A percentile compares a stretch with the other conserved stretches of the same genome.
Evolutionary conservation across 35 echinoderm and acorn worm genomes (phyloP).

Genomic region (Heliocidaris tuberculata): DNA sequence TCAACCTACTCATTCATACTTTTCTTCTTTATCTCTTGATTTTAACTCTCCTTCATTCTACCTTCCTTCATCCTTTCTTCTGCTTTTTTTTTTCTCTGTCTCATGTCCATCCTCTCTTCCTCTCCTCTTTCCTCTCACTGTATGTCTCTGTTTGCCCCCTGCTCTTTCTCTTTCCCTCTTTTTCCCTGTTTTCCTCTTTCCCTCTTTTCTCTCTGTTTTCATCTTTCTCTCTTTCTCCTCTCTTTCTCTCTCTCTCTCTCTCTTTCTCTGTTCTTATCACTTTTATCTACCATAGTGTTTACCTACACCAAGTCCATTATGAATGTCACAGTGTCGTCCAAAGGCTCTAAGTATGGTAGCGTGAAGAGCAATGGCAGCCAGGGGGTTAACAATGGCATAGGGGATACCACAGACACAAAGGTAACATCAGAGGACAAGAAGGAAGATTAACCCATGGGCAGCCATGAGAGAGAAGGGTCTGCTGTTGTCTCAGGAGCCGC

Average conservation of each 20-base stretch:
- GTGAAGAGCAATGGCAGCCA: not conserved
- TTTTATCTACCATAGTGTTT: not conserved
- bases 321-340: conserved; percentile 23
- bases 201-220: not conserved
- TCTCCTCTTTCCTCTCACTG: too few relatives aligned
- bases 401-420: not conserved
- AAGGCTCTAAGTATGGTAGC: conserved; percentile 28
- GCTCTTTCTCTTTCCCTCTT: too few relatives aligned
- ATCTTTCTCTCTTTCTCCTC: not conserved
- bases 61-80: too few relatives aligned
- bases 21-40: too few relatives aligned
- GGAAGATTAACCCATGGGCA: not conserved
- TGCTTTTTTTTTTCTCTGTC: too few relatives aligned
- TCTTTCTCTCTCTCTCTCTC: not conserved
- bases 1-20: too few relatives aligned
- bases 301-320: conserved; percentile 28
- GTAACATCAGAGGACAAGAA: not conserved
- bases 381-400: not conserved
- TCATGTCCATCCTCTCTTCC: too few relatives aligned
- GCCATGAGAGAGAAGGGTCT: not conserved
- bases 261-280: not conserved
- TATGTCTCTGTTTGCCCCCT: too few relatives aligned
- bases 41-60: too few relatives aligned
- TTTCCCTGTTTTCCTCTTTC: not conserved
- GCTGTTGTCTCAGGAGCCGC: too few relatives aligned